Conservation (phyloP, 2,888 invertebrate genomes). For the Melanargia galathea region DNA sequence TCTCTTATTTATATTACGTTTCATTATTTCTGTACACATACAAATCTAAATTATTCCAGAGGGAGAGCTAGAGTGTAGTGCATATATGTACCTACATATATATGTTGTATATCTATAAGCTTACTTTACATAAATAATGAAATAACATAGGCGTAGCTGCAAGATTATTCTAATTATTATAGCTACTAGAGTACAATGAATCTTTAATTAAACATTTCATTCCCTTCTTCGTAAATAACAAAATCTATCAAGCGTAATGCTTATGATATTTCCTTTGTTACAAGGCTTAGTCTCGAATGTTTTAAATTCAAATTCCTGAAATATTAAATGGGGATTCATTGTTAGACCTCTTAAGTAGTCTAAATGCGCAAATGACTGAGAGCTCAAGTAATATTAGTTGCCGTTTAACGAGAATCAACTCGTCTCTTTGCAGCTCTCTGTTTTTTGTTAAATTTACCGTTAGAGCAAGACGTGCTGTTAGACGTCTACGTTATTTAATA, state of each 20-base stretch:
- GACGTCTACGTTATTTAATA: conserved; percentile 11
- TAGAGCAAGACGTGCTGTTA: conserved; percentile 9
- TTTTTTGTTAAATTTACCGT: background rate
- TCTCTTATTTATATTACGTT: background rate
- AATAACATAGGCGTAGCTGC: too few relatives aligned
- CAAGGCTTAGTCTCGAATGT: background rate
- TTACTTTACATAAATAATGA: too few relatives aligned
- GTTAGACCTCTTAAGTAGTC: background rate
- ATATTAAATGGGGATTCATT: conserved; percentile 11
- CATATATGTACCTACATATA: too few relatives aligned
- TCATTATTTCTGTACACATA: too few relatives aligned
- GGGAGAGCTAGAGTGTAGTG: too few relatives aligned
- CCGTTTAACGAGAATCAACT: conserved; percentile 12
- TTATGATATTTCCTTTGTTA: background rate
- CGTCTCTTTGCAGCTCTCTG: conserved; percentile 10
- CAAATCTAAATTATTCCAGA: too few relatives aligned
- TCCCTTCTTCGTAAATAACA: background rate
- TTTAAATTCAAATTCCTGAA: background rate
- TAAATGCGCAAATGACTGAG: conserved; percentile 6
- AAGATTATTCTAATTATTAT: too few relatives aligned
- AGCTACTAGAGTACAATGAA: too few relatives aligned
- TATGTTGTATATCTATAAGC: too few relatives aligned
- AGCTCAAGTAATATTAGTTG: conserved; percentile 10
- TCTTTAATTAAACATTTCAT: conserved; percentile 3
- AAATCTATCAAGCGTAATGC: background rate